Base-by-base conservation (phyloP, 35 echinoderm and acorn worm genomes). In the Heliocidaris erythrogramma region DNA sequence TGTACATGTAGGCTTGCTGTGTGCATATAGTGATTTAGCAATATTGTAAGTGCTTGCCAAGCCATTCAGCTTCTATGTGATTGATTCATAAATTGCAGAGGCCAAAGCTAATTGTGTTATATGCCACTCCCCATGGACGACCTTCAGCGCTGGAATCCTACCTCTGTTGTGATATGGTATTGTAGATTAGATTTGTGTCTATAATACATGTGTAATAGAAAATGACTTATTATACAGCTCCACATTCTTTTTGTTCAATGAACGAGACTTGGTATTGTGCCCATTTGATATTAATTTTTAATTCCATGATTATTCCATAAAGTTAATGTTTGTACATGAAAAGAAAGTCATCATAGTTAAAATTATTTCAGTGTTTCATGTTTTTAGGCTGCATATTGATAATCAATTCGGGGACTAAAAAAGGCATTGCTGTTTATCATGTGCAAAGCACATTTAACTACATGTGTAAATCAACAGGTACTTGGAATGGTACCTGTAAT, bases 61-160 rank as follows among this genome's bases (percentile, higher is more conserved):
- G 32, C 90, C 49, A 92, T 92, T 47, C 65, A 78, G 65, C 27
- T 56, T 56, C 52, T 78, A 92, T 92, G 31, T n/a, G 91, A 92
- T 92, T 92, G 91, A 92, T 92, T 50, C 91, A 92, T 49, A 92
- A 92, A 92, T 92, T 92, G 49, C 91, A 92, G 47, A 92, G 91
- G 91, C 91, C 91, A 92, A 92, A 92, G 49, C 91, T 92, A 59
- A 92, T 92, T 92, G 91, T 92, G 47, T 59, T 50, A 92, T 50
- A 92, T 92, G 91, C 91, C 91, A 92, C 91, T 92, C 91, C 91
- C 91, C 50, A 92, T 59, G 49, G 48, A 92, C 48, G 91, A 92
- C 91, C 91, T 92, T 92, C 91, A 92, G 87, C 87, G 87, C 7
- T 89, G 47, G 65, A 78, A 48, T 89, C 87, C 87, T 47, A 86